These are phyloP conservation scores for Furnarius figulus DNA, from an alignment of 2,113 vertebrate species.

Conservation along the genomic window DNA sequence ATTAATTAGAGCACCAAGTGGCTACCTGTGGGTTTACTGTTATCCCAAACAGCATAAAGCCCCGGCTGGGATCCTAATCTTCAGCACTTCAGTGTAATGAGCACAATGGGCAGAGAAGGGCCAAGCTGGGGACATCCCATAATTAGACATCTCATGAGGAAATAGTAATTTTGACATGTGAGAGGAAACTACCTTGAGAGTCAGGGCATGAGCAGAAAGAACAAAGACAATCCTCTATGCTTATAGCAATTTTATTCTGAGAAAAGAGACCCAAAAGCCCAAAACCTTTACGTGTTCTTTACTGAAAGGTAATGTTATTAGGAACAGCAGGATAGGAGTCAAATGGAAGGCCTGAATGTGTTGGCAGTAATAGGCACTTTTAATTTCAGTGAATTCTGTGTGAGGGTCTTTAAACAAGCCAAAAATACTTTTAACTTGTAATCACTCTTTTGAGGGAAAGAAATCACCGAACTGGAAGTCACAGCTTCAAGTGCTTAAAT, in stretches of 20 bases:
- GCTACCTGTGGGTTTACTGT: background rate
- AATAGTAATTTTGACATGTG: accelerated
- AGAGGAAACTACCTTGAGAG: background rate
- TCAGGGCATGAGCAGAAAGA: accelerated
- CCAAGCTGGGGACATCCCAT: background rate
- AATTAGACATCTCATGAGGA: background rate
- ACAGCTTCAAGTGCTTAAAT: background rate
- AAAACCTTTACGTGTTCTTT: accelerated
- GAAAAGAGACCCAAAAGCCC: background rate
- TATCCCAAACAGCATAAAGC: accelerated
- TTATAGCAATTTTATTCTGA: background rate
- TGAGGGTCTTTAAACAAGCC: background rate
- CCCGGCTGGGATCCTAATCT: background rate
- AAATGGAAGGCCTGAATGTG: background rate
- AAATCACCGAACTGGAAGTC: background rate
- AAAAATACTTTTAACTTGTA: background rate
- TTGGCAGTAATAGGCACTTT: background rate
- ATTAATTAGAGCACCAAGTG: background rate
- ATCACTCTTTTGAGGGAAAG: background rate
- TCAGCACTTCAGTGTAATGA: accelerated
- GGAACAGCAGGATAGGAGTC: background rate
- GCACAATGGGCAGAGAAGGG: background rate
- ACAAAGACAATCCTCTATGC: background rate
- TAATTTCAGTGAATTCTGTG: background rate
- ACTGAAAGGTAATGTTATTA: background rate